phyloP scores from a whole-genome alignment of 2,797 vertebrate genomes.

The Falco columbarius region DNA sequence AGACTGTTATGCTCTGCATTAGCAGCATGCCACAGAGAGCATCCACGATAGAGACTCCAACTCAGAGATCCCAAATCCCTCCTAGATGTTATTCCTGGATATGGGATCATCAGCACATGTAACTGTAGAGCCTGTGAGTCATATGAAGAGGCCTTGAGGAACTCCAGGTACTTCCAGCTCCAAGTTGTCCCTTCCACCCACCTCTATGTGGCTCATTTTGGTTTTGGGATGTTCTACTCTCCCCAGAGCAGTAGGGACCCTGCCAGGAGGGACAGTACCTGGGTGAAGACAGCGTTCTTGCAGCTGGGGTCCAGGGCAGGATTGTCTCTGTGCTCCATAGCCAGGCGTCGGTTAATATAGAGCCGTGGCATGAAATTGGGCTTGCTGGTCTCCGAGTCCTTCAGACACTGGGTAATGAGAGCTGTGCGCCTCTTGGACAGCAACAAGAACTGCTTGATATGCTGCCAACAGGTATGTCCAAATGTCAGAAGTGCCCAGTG shows the following conservation, averaged over 20 bases:
- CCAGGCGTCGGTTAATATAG: slow-evolving; percentile 96
- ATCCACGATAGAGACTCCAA: background rate
- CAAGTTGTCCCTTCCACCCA: background rate
- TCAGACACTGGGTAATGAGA: slow-evolving; percentile 94
- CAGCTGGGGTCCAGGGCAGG: slow-evolving; percentile 88
- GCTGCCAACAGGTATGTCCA: slow-evolving; percentile 72
- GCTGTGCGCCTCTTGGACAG: slow-evolving; percentile 92
- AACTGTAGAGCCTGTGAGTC: background rate
- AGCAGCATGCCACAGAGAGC: background rate
- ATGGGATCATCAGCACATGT: background rate
- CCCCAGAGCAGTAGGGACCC: background rate
- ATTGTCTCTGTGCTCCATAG: slow-evolving; percentile 97
- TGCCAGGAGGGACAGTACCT: slow-evolving; percentile 78
- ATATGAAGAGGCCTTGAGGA: background rate
- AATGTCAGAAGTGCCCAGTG: background rate
- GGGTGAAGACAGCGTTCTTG: slow-evolving; percentile 93
- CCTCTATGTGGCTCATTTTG: background rate
- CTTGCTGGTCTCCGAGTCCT: slow-evolving; percentile 95
- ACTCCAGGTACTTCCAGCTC: background rate
- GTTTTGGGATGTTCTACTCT: background rate
- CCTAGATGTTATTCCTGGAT: background rate
- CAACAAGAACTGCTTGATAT: slow-evolving; percentile 95
- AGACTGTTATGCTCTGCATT: background rate
- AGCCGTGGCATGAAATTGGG: slow-evolving; percentile 96
- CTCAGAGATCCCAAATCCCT: background rate